Evolutionary conservation across 64 coral and sea anemone genomes (phyloP), one percentile per base, ranked within the genome.

Genomic region (Dendrophyllia cribrosa): DNA sequence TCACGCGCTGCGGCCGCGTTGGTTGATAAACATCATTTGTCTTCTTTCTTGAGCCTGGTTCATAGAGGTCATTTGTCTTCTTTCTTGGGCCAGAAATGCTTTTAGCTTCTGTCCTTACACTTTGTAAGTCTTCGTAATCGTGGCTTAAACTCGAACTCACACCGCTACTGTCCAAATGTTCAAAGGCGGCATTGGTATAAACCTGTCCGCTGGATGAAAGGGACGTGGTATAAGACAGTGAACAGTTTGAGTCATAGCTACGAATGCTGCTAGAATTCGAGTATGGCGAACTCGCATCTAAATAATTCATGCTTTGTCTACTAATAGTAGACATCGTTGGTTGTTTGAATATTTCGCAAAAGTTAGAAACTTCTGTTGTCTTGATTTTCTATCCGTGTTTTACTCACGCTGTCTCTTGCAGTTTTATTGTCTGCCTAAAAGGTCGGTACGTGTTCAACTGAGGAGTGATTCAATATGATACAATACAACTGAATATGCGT

Each of bases 281-380:
- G 19, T 21, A 12, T 19, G 14, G 59, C 43, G 79, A 34, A 20
- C 6, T 9, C 53, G 53, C 53, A 4, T 56, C 53, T 66, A 83
- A 47, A 83, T 83, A 83, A 46, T 83, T 66, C 79, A 49, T 80
- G 14, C 77, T 80, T 61, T 7, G 55, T 61, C 77, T 12, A 17
- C 20, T 48, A 21, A 34, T 66, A 0, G 79, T n/a, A 83, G 59
- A 48, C 61, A 83, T 83, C 59, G 79, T 66, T 66, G 43, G 19
- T 45, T 4, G 20, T 14, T 50, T 49, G 9, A 67, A 66, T 67
- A 20, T 50, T 67, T 50, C 3, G 43, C 60, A 46, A 84, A 84
- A 84, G 62, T 84, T 84, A n/a, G 24, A 80, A 83, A 83, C 44
- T 67, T 47, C 19, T 45, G 11, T 50, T 46, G 78, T 82, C 78